These are phyloP conservation scores for Hiodon alosoides DNA, from an alignment of 2,113 vertebrate genomes.

Conservation along the genomic window DNA sequence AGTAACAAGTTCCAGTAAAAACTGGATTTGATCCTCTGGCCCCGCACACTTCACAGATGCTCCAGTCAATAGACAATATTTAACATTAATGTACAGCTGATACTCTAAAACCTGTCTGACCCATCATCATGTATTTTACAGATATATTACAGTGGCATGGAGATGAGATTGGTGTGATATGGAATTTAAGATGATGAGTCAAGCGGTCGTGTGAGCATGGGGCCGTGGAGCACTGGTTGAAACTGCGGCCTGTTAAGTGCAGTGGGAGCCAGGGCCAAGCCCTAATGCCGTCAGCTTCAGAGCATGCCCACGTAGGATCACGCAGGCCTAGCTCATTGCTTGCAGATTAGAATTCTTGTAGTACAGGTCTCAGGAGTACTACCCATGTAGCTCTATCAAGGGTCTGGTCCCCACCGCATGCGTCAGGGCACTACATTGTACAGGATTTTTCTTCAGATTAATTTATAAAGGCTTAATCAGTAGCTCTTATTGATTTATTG, in stretches of 20 bases:
- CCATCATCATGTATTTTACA: neutral
- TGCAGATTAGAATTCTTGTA: neutral
- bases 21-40: too few species aligned
- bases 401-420: too few species aligned
- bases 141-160: neutral
- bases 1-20: too few species aligned
- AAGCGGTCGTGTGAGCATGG: neutral
- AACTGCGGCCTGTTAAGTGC: neutral
- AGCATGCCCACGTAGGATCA: neutral
- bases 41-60: too few species aligned
- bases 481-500: too few species aligned
- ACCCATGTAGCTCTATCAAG: neutral
- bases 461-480: too few species aligned
- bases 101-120: too few species aligned
- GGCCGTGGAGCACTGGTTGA: neutral
- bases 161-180: neutral
- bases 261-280: neutral
- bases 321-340: neutral
- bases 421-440: too few species aligned
- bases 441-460: too few species aligned
- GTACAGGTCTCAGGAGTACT: neutral
- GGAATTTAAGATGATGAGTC: neutral
- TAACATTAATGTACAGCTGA: too few species aligned
- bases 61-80: too few species aligned
- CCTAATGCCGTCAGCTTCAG: constrained; percentile 22